A percentile compares a stretch with the other conserved stretches of the same genome.
These are phyloP conservation scores for Labia minor DNA, from an alignment of 2,888 invertebrate species.

Conservation along the genomic window DNA sequence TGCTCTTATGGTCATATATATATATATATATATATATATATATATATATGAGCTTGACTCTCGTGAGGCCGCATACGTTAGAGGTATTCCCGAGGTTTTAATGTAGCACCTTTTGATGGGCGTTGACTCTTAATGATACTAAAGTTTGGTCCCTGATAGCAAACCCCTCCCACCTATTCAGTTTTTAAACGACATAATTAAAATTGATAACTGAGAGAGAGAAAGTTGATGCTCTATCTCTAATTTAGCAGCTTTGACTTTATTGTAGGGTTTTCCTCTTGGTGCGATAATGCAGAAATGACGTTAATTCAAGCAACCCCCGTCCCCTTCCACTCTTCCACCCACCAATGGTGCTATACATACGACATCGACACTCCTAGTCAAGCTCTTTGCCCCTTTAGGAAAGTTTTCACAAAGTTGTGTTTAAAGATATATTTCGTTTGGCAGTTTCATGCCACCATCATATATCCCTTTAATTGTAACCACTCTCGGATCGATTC, in stretches of 20 bases:
- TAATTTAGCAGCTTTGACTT: slow-evolving; percentile 13
- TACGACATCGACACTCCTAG: slow-evolving; percentile 8
- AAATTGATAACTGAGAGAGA: slow-evolving; percentile 13
- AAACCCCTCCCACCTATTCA: background rate
- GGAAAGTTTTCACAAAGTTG: background rate
- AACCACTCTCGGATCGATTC: background rate
- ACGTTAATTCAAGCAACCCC: background rate
- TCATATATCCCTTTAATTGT: slow-evolving; percentile 2
- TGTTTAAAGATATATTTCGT: slow-evolving; percentile 13
- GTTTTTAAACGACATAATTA: slow-evolving; percentile 13
- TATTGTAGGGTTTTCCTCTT: slow-evolving; percentile 13
- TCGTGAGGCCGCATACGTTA: slow-evolving; percentile 7
- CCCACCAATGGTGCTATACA: background rate
- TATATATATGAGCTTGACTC: background rate
- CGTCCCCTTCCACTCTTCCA: background rate
- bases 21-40: too few species aligned
- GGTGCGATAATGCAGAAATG: slow-evolving; percentile 7
- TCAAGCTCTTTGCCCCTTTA: background rate
- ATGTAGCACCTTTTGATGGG: slow-evolving; percentile 13
- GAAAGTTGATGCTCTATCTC: slow-evolving; percentile 13
- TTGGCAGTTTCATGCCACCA: background rate
- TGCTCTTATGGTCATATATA: background rate
- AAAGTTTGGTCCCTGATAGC: background rate
- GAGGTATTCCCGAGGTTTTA: slow-evolving; percentile 4
- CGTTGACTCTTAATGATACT: slow-evolving; percentile 4